Conservation (phyloP, 37 sponge, comb jelly and placozoan species). For the Eunapius fragilis region DNA sequence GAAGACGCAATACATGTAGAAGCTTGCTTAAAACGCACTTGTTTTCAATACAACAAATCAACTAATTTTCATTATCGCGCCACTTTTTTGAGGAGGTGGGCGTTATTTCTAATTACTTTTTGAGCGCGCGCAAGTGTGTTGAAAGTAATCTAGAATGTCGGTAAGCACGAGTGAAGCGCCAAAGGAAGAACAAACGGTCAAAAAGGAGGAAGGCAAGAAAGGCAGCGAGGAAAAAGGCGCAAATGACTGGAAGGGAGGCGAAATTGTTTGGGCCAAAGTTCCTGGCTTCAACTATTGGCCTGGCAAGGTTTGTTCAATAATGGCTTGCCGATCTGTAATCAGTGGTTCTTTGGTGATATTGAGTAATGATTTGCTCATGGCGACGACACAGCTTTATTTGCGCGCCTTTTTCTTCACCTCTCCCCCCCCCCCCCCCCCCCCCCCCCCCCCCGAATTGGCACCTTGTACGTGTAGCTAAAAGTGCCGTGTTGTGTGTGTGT, state of each 20-base stretch:
- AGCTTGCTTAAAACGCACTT: too few relatives aligned
- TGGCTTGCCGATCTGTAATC: too few relatives aligned
- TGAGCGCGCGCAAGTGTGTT: too few relatives aligned
- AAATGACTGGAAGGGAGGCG: conserved; percentile 42
- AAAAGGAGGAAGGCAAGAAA: conserved; percentile 6
- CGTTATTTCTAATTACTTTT: too few relatives aligned
- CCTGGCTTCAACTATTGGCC: conserved; percentile 78
- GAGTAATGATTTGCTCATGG: not conserved
- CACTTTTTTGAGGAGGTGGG: too few relatives aligned
- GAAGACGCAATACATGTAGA: too few relatives aligned
- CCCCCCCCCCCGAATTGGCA: too few relatives aligned
- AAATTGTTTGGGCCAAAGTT: conserved; percentile 81
- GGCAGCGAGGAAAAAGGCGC: not conserved
- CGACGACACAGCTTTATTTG: not conserved
- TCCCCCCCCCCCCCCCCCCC: too few relatives aligned
- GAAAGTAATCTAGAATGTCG: not conserved
- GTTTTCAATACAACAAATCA: too few relatives aligned
- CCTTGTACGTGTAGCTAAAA: too few relatives aligned
- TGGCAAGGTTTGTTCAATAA: conserved; percentile 37
- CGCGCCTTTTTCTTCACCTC: not conserved
- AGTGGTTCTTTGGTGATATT: not conserved
- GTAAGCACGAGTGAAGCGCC: not conserved
- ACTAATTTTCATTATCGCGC: too few relatives aligned
- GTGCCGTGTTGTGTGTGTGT: too few relatives aligned
- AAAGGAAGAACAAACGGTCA: not conserved